These are phyloP conservation scores for Chlorops oryzae DNA, from an alignment of 1,140 invertebrate species.

Conservation along the genomic window DNA sequence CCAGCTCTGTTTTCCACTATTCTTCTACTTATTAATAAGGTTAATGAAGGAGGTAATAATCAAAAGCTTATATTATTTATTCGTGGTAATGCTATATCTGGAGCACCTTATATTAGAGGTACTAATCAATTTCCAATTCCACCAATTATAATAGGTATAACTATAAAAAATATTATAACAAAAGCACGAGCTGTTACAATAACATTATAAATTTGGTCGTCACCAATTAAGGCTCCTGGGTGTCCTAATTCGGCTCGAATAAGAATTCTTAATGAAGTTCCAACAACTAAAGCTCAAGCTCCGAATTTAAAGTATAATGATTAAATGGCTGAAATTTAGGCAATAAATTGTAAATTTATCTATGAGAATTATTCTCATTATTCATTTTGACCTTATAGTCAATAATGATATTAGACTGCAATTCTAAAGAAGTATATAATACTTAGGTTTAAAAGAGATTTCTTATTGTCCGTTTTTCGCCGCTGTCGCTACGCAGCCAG, in stretches of 20 bases:
- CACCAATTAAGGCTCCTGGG: too few species aligned
- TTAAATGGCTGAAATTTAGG: too few species aligned
- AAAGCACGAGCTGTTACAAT: slow-evolving; percentile 65
- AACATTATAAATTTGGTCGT: too few species aligned
- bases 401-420: slow-evolving; percentile 52
- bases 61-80: slow-evolving; percentile 77
- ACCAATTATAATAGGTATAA: slow-evolving; percentile 72
- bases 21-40: too few species aligned
- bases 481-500: too few species aligned
- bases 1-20: too few species aligned
- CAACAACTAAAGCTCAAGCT: slow-evolving; percentile 60
- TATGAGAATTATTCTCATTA: slow-evolving; percentile 50
- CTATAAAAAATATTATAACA: slow-evolving; percentile 73
- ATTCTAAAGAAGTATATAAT: slow-evolving; percentile 51
- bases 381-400: slow-evolving; percentile 48
- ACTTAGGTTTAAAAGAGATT: slow-evolving; percentile 50
- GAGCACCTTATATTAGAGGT: slow-evolving; percentile 62
- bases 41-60: too few species aligned
- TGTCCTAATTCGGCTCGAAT: too few species aligned
- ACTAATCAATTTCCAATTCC: slow-evolving; percentile 74
- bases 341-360: too few species aligned
- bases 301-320: slow-evolving; percentile 53
- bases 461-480: too few species aligned
- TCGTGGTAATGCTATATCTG: slow-evolving; percentile 70
- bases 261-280: too few species aligned